Evolutionary conservation across 2,888 invertebrate species (phyloP), one percentile per base, ranked within the genome.

Genomic region (Diploptera punctata): DNA sequence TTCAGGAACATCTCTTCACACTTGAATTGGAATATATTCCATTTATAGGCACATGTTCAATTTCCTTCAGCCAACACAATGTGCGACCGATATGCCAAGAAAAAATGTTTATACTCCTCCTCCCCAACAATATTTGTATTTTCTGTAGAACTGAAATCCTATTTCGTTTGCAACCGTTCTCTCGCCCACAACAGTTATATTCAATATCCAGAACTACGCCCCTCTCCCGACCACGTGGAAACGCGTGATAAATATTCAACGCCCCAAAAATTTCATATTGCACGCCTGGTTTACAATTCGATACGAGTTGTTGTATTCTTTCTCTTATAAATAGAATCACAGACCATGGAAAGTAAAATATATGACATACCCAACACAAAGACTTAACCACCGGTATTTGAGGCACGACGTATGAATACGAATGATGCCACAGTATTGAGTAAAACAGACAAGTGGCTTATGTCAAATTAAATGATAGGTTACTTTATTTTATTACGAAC

Each of bases 221-320:
- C 21, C n/a, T n/a, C n/a, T n/a, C n/a, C n/a, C 21, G 10, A 24
- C 52, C 24, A 18, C 24, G 21, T 52, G 52, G 52, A 3, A 24
- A 52, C 52, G 52, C 19, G 52, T 10, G 52, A 52, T 52, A 52
- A 52, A 52, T 52, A 52, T 52, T 52, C 52, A 52, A 24, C 19
- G 13, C 52, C 52, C 3, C 52, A 52, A 52, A 52, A 52, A 52
- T 52, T 52, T 52, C 24, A 52, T 24, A 21, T 24, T 24, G 52
- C 52, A 52, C 10, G 24, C 19, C 52, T 52, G 52, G 52, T 21
- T 52, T 52, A 19, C 52, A 5, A 24, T 52, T 52, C 52, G 52
- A 21, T 52, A n/a, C n/a, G n/a, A n/a, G n/a, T n/a, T n/a, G n/a
- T n/a, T n/a, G n/a, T n/a, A n/a, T n/a, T n/a, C n/a, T n/a, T n/a